Evolutionary conservation across 2,797 vertebrate species (phyloP).

Genomic region (Pseudopleuronectes americanus): DNA sequence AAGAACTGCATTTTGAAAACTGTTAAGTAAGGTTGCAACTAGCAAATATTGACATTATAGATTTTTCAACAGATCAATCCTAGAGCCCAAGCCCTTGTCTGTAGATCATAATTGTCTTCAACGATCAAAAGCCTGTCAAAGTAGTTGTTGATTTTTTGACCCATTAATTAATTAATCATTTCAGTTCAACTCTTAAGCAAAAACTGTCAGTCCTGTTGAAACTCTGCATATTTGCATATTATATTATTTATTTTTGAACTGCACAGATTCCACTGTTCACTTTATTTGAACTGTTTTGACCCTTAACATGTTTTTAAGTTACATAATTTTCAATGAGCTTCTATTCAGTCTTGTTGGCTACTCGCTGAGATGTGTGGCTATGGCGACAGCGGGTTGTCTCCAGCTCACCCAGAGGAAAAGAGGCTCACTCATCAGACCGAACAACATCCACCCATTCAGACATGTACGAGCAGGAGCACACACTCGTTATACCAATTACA

Average conservation of each 20-base stretch:
- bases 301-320: neutral
- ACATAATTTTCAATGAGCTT: neutral
- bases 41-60: neutral
- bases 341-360: constrained; percentile 18
- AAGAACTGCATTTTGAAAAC: neutral
- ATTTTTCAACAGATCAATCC: too few relatives aligned
- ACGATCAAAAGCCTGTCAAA: neutral
- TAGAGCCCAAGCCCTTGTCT: too few relatives aligned
- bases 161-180: neutral
- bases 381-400: constrained; percentile 32
- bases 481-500: constrained; percentile 70
- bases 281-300: neutral
- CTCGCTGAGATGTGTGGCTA: constrained; percentile 24
- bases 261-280: too few relatives aligned
- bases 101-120: too few relatives aligned
- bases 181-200: neutral
- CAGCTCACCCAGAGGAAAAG: constrained; percentile 27
- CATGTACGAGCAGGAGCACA: constrained; percentile 42
- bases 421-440: constrained; percentile 44
- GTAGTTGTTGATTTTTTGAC: neutral
- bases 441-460: constrained; percentile 29
- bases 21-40: neutral
- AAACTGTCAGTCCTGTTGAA: too few relatives aligned
- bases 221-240: too few relatives aligned
- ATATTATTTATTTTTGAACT: neutral